These are phyloP conservation scores for Ylistrum balloti DNA, from an alignment of 1,140 invertebrate genomes.

Conservation along the genomic window DNA sequence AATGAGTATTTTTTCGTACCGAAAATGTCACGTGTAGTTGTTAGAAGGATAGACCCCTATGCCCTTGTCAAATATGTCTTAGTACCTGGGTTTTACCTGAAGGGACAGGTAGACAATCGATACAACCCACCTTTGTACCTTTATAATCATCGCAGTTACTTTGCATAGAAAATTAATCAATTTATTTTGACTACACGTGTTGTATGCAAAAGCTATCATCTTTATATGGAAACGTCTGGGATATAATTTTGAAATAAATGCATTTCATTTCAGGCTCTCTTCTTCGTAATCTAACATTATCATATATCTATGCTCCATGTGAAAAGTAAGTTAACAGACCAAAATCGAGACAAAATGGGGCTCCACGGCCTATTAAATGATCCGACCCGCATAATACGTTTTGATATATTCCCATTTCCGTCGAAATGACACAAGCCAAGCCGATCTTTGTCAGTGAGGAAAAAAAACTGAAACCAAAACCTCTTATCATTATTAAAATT, in stretches of 20 bases:
- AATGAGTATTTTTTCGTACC: background rate
- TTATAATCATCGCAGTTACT: background rate
- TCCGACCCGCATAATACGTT: too few relatives aligned
- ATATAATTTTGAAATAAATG: background rate
- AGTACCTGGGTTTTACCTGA: background rate
- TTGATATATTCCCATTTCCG: too few relatives aligned
- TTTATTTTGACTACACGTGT: background rate
- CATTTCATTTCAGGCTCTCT: background rate
- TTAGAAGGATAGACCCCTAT: background rate
- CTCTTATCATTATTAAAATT: too few relatives aligned
- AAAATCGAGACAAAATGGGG: too few relatives aligned
- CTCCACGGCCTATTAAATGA: too few relatives aligned
- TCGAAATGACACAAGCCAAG: too few relatives aligned
- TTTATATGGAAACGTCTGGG: background rate
- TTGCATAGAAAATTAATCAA: background rate
- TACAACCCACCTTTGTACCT: conserved; percentile 25
- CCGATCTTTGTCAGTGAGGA: too few relatives aligned
- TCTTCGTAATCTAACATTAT: too few relatives aligned
- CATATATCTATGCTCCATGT: too few relatives aligned
- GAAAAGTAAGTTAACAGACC: too few relatives aligned
- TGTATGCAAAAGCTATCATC: background rate
- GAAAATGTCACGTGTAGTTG: background rate
- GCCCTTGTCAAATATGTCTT: background rate
- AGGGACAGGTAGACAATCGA: background rate
- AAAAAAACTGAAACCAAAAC: too few relatives aligned